These are phyloP conservation scores for Chionodraco myersi DNA, from an alignment of 2,113 vertebrate species.

Conservation along the genomic window DNA sequence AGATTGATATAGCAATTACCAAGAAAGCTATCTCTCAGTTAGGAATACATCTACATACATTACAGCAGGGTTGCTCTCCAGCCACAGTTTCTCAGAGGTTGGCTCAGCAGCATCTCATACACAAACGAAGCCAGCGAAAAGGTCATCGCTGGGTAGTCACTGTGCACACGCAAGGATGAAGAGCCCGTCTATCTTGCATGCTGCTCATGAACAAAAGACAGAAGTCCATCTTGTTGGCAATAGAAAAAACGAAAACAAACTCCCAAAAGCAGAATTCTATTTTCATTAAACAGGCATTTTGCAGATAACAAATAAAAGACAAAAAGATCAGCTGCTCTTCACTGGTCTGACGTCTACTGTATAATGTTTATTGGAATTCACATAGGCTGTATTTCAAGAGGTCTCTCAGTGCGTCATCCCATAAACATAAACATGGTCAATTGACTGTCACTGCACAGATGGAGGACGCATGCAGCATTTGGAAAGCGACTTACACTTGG, in stretches of 20 bases:
- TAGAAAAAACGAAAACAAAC: constrained; percentile 21
- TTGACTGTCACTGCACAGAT: constrained; percentile 40
- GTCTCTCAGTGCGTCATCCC: constrained; percentile 18
- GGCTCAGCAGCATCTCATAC: constrained; percentile 48
- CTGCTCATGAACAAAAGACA: constrained; percentile 21
- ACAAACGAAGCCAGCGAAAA: constrained; percentile 46
- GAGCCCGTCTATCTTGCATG: constrained; percentile 30
- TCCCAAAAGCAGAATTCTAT: neutral
- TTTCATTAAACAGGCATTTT: neutral
- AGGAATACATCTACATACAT: constrained; percentile 85
- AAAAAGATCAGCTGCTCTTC: constrained; percentile 6
- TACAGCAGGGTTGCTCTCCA: constrained; percentile 67
- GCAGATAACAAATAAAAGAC: neutral
- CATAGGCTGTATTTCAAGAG: constrained; percentile 56
- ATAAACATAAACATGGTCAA: constrained; percentile 43
- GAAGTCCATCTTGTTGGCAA: constrained; percentile 14
- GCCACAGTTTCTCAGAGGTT: constrained; percentile 59
- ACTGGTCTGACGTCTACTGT: constrained; percentile 9
- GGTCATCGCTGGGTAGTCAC: constrained; percentile 55
- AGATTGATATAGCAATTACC: constrained; percentile 85
- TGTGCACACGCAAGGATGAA: constrained; percentile 44
- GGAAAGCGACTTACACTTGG: constrained; percentile 45
- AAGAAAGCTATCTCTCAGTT: constrained; percentile 78
- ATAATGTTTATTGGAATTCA: constrained; percentile 41
- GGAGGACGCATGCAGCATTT: constrained; percentile 37